These are phyloP conservation scores for Zoanthus gigantus DNA, from an alignment of 92 coral and sea anemone genomes.

Conservation along the genomic window DNA sequence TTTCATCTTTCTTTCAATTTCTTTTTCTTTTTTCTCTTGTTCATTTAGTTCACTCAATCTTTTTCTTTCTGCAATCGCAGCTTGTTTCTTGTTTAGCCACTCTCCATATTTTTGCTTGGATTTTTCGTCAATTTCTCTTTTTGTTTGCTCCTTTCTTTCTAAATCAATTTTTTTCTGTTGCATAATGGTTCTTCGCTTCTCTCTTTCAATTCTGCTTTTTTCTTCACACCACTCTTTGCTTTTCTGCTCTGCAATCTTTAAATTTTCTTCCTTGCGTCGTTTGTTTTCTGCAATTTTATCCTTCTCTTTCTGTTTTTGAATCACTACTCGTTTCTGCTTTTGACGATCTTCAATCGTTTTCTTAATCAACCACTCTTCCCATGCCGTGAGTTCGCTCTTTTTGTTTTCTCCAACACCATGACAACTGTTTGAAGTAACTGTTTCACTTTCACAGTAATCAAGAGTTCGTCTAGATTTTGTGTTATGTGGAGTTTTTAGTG, in stretches of 20 bases:
- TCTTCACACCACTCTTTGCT: slow-evolving; percentile 73
- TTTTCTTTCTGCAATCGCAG: slow-evolving; percentile 55
- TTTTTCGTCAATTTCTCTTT: slow-evolving; percentile 76
- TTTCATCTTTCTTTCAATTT: slow-evolving; percentile 72
- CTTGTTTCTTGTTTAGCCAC: slow-evolving; percentile 81
- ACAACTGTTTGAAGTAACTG: not conserved
- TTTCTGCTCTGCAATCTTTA: slow-evolving; percentile 67
- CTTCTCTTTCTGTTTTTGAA: slow-evolving; percentile 60
- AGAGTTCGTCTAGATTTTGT: not conserved
- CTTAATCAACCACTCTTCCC: slow-evolving; percentile 93
- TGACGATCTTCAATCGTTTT: slow-evolving; percentile 85
- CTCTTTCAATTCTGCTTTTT: slow-evolving; percentile 62
- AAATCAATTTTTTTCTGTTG: slow-evolving; percentile 55
- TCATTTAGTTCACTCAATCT: slow-evolving; percentile 65
- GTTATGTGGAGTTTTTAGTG: not conserved
- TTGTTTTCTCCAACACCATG: slow-evolving; percentile 28
- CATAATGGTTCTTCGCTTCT: slow-evolving; percentile 55
- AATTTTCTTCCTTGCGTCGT: slow-evolving; percentile 53
- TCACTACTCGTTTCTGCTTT: slow-evolving; percentile 54
- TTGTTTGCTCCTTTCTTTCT: slow-evolving; percentile 61
- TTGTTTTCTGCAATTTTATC: slow-evolving; percentile 57
- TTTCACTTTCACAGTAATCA: slow-evolving; percentile 9
- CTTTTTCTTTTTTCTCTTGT: slow-evolving; percentile 70
- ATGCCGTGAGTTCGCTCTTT: slow-evolving; percentile 67
- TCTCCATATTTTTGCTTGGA: slow-evolving; percentile 68